Percentiles rank a stretch among this genome's conserved stretches.
Conservation (phyloP, 2,113 vertebrate species). For the Zapornia atra region DNA sequence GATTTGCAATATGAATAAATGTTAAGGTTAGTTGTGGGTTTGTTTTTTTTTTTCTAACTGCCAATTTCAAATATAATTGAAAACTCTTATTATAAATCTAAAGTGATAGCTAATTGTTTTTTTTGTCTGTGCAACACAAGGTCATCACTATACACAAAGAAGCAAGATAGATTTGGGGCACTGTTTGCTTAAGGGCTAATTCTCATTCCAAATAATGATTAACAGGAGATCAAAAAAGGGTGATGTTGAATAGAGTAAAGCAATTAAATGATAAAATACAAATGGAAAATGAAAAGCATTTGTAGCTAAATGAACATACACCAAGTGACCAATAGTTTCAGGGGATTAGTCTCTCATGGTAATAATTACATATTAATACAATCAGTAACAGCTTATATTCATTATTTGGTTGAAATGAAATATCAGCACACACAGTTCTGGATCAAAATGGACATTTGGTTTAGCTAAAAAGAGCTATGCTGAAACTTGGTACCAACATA, state of each 20-base stretch:
- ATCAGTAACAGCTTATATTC: neutral
- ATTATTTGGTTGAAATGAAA: neutral
- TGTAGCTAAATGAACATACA: slow-evolving; percentile 5
- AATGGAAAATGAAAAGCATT: slow-evolving; percentile 25
- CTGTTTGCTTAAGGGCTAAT: slow-evolving; percentile 51
- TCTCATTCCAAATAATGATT: slow-evolving; percentile 52
- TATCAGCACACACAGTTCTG: neutral
- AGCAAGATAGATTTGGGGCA: slow-evolving; percentile 46
- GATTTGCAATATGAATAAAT: neutral
- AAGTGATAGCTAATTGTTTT: neutral
- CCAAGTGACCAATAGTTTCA: slow-evolving; percentile 16
- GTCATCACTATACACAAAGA: neutral
- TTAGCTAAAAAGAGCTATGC: neutral
- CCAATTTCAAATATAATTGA: neutral
- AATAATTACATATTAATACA: slow-evolving; percentile 31
- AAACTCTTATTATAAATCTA: neutral
- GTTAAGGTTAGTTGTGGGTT: neutral
- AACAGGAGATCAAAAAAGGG: slow-evolving; percentile 34
- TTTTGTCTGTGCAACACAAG: neutral
- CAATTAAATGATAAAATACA: slow-evolving; percentile 56
- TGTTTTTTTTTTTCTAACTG: neutral
- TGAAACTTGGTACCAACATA: neutral
- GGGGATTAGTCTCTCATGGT: neutral
- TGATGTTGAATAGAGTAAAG: slow-evolving; percentile 22
- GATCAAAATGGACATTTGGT: neutral